Evolutionary conservation across 92 coral and sea anemone species (phyloP).

Genomic region (Porites cylindrica): DNA sequence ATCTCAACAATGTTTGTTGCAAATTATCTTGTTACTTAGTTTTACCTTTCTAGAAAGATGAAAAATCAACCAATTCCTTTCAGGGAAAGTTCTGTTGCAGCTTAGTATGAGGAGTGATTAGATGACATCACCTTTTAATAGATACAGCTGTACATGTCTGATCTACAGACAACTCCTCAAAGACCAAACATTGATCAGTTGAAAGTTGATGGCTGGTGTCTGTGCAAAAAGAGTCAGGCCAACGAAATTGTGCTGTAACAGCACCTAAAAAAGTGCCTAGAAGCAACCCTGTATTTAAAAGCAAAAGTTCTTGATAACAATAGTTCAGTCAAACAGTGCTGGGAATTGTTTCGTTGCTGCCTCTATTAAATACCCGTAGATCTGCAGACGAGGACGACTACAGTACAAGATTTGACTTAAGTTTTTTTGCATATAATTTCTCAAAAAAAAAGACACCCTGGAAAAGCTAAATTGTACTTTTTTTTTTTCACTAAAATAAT

Average conservation of each 20-base stretch:
- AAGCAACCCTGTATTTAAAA: conserved; percentile 14
- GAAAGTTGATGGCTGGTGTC: conserved; percentile 10
- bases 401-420: neutral
- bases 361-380: conserved; percentile 8
- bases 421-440: neutral
- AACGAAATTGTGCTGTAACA: conserved; percentile 6
- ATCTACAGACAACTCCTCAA: neutral
- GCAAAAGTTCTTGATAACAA: conserved; percentile 1
- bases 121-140: conserved; percentile 6
- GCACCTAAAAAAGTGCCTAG: conserved; percentile 5
- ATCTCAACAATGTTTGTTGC: conserved; percentile 5
- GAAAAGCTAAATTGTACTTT: conserved; percentile 15
- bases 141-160: too few species aligned
- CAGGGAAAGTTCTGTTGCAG: neutral
- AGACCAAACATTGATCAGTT: conserved; percentile 11
- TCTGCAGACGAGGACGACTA: conserved; percentile 4
- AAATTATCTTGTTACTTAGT: conserved; percentile 8
- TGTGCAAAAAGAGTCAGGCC: conserved; percentile 18
- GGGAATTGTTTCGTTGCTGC: neutral
- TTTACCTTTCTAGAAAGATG: neutral
- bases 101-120: conserved; percentile 10
- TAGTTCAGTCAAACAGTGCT: conserved; percentile 5
- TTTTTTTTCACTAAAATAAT: conserved; percentile 7
- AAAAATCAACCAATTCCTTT: conserved; percentile 13
- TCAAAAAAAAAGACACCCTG: conserved; percentile 5